phyloP scores from a whole-genome alignment of 1,140 invertebrate species.

The Drosophila pseudoobscura region DNA sequence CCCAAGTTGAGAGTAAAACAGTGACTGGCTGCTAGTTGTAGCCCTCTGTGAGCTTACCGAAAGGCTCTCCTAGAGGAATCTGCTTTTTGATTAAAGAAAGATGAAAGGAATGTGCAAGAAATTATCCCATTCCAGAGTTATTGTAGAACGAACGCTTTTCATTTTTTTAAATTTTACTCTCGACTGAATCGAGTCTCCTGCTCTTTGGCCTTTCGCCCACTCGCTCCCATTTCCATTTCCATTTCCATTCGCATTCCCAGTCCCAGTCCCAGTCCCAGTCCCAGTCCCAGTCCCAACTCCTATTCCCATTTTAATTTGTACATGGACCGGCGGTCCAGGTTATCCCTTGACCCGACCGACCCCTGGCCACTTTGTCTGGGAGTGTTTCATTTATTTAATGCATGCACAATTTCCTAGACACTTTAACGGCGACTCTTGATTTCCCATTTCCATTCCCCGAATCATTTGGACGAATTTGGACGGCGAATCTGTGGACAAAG shows the following conservation, averaged over 20 bases:
- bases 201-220: background rate
- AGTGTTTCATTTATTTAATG: slow-evolving; percentile 81
- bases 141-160: background rate
- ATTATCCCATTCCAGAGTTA: background rate
- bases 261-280: background rate
- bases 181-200: background rate
- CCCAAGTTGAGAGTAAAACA: no score
- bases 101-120: no score
- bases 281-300: slow-evolving; percentile 17
- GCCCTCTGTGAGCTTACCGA: no score
- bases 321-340: slow-evolving; percentile 12
- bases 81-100: no score
- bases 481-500: slow-evolving; percentile 46
- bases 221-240: background rate
- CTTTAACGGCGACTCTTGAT: slow-evolving; percentile 77
- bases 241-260: background rate
- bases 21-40: no score
- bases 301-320: slow-evolving; percentile 58
- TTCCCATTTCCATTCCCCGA: slow-evolving; percentile 65
- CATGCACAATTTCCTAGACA: slow-evolving; percentile 81
- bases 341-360: slow-evolving; percentile 8
- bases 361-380: slow-evolving; percentile 63
- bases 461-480: slow-evolving; percentile 27
- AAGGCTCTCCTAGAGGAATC: no score
- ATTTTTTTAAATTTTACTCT: slow-evolving; percentile 1